Evolutionary conservation across 2,113 vertebrate genomes (phyloP), one percentile per base, ranked within the genome.

Genomic region (Ellobius talpinus): DNA sequence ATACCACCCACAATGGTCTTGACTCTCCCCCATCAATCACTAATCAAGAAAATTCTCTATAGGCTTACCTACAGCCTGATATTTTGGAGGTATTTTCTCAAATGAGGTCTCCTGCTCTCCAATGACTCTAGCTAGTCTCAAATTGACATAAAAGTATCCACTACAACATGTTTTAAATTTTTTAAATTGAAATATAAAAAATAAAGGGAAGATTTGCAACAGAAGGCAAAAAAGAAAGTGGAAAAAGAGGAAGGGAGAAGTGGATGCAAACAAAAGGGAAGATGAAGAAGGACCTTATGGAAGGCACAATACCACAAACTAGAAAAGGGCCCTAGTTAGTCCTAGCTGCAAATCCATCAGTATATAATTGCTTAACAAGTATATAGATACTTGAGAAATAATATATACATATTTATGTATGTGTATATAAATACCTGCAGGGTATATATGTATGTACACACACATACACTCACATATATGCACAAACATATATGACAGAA

Each of bases 241-340:
- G 52, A 88, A 52, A 7, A 24, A 5, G 5, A 45, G 17, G 39
- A 39, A 10, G 14, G 5, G 45, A 24, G 31, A n/a, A 50, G 24
- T 45, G 39, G 61, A 33, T 65, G 10, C 19, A 42, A 19, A 47
- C 29, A 36, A 23, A 17, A 92, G 26, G 45, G 5, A 36, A 58
- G 17, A 26, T 36, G 0, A 3, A 50, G 5, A 7, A 9, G 26
- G 3, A 1, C 0, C 24, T 17, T 6, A 31, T 19, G 2, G 33
- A 58, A 33, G 9, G 2, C 5, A 3, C 33, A 1, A 16, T 3
- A 1, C 24, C 70, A 3, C 4, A 45, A 61, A 42, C 61, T 94
- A 63, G 11, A 73, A 7, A 19, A 36, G 33, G 23, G 14, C 7
- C 5, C n/a, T 17, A 0, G 10, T 0, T 36, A 24, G 12, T 70